Conservation (phyloP, 2,888 invertebrate genomes). For the Drosophila neotestacea region DNA sequence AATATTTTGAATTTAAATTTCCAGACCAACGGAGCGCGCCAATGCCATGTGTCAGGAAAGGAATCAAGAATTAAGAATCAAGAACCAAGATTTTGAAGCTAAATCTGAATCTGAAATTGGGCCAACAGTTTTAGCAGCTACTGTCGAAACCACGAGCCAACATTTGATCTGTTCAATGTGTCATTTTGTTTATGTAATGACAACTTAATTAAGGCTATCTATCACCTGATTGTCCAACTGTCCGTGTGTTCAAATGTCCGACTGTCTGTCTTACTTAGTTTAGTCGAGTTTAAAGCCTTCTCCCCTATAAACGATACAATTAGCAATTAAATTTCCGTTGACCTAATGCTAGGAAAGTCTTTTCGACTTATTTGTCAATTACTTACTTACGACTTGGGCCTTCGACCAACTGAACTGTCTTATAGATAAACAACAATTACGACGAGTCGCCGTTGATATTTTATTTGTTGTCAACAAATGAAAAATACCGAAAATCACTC, state of each 20-base stretch:
- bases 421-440: slow-evolving; percentile 72
- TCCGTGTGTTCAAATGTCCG: neutral
- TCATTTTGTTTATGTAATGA: slow-evolving; percentile 46
- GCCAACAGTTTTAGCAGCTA: slow-evolving; percentile 24
- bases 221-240: slow-evolving; percentile 43
- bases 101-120: neutral
- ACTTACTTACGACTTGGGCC: slow-evolving; percentile 42
- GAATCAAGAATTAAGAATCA: slow-evolving; percentile 9
- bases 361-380: slow-evolving; percentile 82
- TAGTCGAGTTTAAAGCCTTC: slow-evolving; percentile 39
- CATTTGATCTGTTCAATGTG: slow-evolving; percentile 6
- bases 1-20: slow-evolving; percentile 45
- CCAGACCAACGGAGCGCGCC: slow-evolving; percentile 58
- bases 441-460: neutral
- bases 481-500: slow-evolving; percentile 62
- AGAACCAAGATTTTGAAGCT: neutral
- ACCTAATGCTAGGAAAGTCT: slow-evolving; percentile 68
- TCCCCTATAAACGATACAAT: slow-evolving; percentile 67
- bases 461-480: slow-evolving; percentile 48
- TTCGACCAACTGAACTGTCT: slow-evolving; percentile 25
- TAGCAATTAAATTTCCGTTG: slow-evolving; percentile 75
- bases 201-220: slow-evolving; percentile 73
- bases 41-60: slow-evolving; percentile 34
- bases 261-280: slow-evolving; percentile 43
- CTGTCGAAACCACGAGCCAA: slow-evolving; percentile 9